Percentiles rank a stretch among this genome's conserved stretches.
These are phyloP conservation scores for Amphipyra tragopoginis DNA, from an alignment of 2,888 invertebrate genomes.

Conservation along the genomic window DNA sequence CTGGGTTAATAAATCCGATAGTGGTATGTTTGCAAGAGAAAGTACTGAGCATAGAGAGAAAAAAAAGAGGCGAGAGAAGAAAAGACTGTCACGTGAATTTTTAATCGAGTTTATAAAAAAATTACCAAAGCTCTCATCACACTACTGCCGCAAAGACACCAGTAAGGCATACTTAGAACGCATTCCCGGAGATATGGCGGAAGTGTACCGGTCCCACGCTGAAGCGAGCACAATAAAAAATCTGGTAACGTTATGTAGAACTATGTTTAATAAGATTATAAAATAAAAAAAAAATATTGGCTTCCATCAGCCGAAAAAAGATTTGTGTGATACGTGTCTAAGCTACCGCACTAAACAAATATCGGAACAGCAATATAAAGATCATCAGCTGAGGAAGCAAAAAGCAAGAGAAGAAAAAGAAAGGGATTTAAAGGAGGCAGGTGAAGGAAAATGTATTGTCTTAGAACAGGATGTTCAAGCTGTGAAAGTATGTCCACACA, in stretches of 20 bases:
- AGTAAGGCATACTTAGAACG: too few relatives aligned
- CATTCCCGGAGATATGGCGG: constrained; percentile 8
- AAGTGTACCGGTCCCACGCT: constrained; percentile 7
- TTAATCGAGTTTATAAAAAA: constrained; percentile 5
- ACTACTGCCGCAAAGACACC: too few relatives aligned
- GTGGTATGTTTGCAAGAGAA: too few relatives aligned
- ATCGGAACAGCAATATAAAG: too few relatives aligned
- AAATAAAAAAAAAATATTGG: constrained; percentile 2
- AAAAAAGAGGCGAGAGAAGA: background rate
- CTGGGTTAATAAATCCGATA: too few relatives aligned
- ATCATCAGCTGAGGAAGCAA: too few relatives aligned
- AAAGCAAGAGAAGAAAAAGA: constrained; percentile 4
- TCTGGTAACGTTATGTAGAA: background rate
- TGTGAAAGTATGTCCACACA: constrained; percentile 1
- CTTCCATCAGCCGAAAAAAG: too few relatives aligned
- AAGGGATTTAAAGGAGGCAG: constrained; percentile 14
- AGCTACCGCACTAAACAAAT: too few relatives aligned
- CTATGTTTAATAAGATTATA: background rate
- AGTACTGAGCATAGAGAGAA: too few relatives aligned
- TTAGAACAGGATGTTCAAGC: constrained; percentile 6
- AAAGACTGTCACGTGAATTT: constrained; percentile 13
- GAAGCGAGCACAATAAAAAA: constrained; percentile 11
- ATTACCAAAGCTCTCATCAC: constrained; percentile 5
- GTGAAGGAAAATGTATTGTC: constrained; percentile 17
- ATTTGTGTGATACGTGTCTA: too few relatives aligned